Evolutionary conservation across 2,888 invertebrate genomes (phyloP), one percentile per base, ranked within the genome.

Genomic region (Linnaemya tessellans): DNA sequence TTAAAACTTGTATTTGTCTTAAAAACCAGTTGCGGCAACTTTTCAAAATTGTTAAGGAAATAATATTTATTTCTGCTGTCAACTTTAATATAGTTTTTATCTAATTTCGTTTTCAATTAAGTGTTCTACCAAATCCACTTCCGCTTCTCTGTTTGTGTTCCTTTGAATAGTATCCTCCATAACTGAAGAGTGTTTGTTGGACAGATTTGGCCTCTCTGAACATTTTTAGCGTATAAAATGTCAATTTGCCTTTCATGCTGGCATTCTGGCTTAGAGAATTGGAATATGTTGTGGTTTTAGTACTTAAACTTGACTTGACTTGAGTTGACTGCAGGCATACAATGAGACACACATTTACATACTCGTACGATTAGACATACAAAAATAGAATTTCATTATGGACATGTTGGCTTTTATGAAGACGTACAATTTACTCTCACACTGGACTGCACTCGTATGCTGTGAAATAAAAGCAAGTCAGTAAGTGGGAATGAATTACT

Each of bases 291-390:
- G 84, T 78, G 84, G 84, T 73, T 78, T 67, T 25, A 70, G 46
- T 77, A 41, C 49, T 78, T 81, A 84, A 84, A 84, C 67, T 80
- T 84, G 67, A 81, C 68, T 84, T 81, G 67, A 84, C 84, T 80
- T 30, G 30, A 30, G 3, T 30, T 75, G 60, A 38, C 56, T 68
- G 54, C 25, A 56, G 41, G 30, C 58, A 58, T 30, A 10, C 49
- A 70, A 87, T 65, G n/a, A 20, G 25, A 64, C 46, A 88, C 87
- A 89, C 70, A 64, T 13, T 15, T 22, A 62, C 64, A 68, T 71
- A 82, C 38, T 54, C 58, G 3, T 30, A 15, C 35, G n/a, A 18
- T 30, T 41, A 8, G 8, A 41, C 11, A 13, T 11, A 13, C 8
- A 82, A 73, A 87, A 77, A 84, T 84, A 88, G 83, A 46, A 3